These are phyloP conservation scores for Amblyteles armatorius DNA, from an alignment of 2,888 invertebrate genomes.

Conservation along the genomic window DNA sequence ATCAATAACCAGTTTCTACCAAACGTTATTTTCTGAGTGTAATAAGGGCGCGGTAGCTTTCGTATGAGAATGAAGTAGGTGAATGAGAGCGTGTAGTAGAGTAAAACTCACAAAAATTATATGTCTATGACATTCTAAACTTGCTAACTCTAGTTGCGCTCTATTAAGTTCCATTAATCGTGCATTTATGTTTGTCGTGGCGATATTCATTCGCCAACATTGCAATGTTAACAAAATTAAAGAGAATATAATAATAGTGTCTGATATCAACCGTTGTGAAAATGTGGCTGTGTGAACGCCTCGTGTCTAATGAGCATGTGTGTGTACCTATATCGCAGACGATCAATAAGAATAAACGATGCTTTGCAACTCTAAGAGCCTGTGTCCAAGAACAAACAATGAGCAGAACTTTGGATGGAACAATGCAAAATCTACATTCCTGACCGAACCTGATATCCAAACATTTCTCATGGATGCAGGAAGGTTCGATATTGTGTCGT, in stretches of 20 bases:
- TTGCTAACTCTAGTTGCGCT: slow-evolving; percentile 52
- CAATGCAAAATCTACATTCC: slow-evolving; percentile 72
- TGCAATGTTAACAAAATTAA: neutral
- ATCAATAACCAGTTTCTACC: neutral
- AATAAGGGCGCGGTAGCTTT: slow-evolving; percentile 10
- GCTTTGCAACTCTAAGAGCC: slow-evolving; percentile 70
- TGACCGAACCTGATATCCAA: slow-evolving; percentile 82
- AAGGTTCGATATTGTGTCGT: slow-evolving; percentile 80
- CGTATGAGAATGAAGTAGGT: slow-evolving; percentile 2
- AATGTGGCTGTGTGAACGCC: slow-evolving; percentile 69
- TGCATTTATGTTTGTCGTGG: slow-evolving; percentile 47
- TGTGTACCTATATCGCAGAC: slow-evolving; percentile 25
- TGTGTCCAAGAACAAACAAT: slow-evolving; percentile 73
- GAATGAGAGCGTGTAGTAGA: slow-evolving; percentile 12
- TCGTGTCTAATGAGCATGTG: slow-evolving; percentile 56
- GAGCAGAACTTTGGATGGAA: slow-evolving; percentile 44
- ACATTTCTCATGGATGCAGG: slow-evolving; percentile 81
- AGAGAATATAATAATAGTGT: neutral
- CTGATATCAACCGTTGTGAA: slow-evolving; percentile 60
- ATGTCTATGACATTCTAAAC: slow-evolving; percentile 40
- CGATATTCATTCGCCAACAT: slow-evolving; percentile 12
- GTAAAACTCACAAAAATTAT: slow-evolving; percentile 16
- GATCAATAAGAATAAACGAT: slow-evolving; percentile 38
- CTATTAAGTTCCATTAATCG: slow-evolving; percentile 41
- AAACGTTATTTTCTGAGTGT: neutral